Conservation (phyloP, 2,888 invertebrate genomes). For the Agriotes lineatus region DNA sequence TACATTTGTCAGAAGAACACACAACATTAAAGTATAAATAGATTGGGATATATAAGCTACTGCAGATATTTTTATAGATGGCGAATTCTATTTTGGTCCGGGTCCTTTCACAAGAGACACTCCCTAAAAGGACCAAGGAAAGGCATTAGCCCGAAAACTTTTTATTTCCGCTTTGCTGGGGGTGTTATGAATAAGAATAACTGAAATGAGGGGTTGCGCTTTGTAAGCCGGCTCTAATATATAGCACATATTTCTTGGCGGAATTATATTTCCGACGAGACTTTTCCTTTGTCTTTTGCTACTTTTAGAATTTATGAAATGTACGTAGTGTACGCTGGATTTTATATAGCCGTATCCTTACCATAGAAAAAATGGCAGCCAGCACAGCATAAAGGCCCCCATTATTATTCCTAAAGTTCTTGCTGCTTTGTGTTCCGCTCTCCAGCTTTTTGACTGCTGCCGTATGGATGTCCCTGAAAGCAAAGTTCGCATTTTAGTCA, state of each 20-base stretch:
- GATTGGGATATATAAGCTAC: no score
- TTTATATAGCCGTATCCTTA: conserved; percentile 67
- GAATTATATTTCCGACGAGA: conserved; percentile 16
- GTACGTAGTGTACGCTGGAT: conserved; percentile 1
- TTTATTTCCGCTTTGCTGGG: background rate
- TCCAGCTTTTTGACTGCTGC: conserved; percentile 83
- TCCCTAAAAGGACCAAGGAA: background rate
- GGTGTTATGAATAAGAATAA: conserved; percentile 16
- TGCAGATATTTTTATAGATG: no score
- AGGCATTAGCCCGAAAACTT: background rate
- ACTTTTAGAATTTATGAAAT: conserved; percentile 27
- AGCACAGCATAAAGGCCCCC: conserved; percentile 94
- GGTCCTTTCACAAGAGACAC: no score
- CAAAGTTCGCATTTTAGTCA: conserved; percentile 40
- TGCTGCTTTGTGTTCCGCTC: conserved; percentile 93
- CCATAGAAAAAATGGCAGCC: conserved; percentile 97
- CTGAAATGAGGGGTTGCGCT: conserved; percentile 12
- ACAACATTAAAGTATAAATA: no score
- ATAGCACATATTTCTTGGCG: conserved; percentile 17
- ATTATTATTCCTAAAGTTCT: conserved; percentile 96
- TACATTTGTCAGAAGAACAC: no score
- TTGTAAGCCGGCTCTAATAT: conserved; percentile 18
- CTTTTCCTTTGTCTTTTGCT: conserved; percentile 29
- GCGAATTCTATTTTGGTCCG: no score
- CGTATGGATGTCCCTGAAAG: conserved; percentile 75